Evolutionary conservation across 2,888 invertebrate genomes (phyloP), one percentile per base, ranked within the genome.

Genomic region (Agrypnus murinus): DNA sequence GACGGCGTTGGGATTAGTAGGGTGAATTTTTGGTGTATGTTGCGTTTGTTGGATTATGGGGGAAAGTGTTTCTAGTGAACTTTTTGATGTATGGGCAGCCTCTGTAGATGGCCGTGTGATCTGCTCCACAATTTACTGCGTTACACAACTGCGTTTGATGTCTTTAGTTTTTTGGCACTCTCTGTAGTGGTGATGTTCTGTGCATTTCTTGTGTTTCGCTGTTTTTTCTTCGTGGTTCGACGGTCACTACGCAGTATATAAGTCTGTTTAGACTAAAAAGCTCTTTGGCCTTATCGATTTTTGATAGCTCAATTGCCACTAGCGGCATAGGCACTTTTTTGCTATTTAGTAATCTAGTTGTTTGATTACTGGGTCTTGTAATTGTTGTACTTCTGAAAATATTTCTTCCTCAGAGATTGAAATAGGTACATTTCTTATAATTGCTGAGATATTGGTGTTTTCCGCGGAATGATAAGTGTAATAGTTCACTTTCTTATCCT

Each of bases 51-150:
- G 34, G 34, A 34, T 34, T 34, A 9, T 9, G 34, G 5, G 34
- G 34, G 9, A 9, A 34, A 9, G 34, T 34, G 5, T 34, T 34
- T 9, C 9, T 5, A 34, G 5, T 34, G 5, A 5, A 9, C 9
- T 34, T 34, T 45, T 45, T 45, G 34, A 45, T 45, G 12, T 45
- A 45, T 7, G 45, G 10, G 10, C 45, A 45, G 12, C 45, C 63
- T 19, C 15, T 36, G 25, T 68, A 68, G 31, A 65, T 68, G 14
- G 68, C 68, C 12, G 63, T n/a, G n/a, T n/a, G n/a, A n/a, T n/a
- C n/a, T n/a, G n/a, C n/a, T n/a, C n/a, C n/a, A n/a, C n/a, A n/a
- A n/a, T n/a, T n/a, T n/a, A n/a, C n/a, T n/a, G n/a, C n/a, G n/a
- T n/a, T n/a, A n/a, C n/a, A n/a, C n/a, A n/a, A n/a, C n/a, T n/a